A percentile compares a stretch with the other conserved stretches of the same genome.
These are phyloP conservation scores for Pseudomyrmex sp. DNA, from an alignment of 1,140 invertebrate species.

Conservation along the genomic window DNA sequence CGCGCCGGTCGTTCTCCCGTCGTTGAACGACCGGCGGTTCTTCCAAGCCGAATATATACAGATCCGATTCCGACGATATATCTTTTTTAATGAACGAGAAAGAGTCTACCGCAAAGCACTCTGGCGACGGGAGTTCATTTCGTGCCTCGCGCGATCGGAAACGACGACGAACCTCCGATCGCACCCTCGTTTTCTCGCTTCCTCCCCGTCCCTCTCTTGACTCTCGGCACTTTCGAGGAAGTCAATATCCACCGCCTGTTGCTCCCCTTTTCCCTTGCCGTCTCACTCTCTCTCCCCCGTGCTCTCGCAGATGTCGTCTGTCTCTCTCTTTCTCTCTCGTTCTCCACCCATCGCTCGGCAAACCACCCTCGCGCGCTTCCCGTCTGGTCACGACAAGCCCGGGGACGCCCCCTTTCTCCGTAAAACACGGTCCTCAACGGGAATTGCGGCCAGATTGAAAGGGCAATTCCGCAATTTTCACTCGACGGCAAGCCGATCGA, in stretches of 20 bases:
- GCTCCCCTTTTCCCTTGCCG: slow-evolving; percentile 45
- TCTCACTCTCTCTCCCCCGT: background rate
- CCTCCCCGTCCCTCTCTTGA: background rate
- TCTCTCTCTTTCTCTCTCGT: slow-evolving; percentile 20
- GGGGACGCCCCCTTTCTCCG: slow-evolving; percentile 59
- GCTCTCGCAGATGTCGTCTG: too few species aligned
- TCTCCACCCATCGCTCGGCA: slow-evolving; percentile 1
- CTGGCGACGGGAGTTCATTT: slow-evolving; percentile 35
- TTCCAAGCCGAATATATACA: slow-evolving; percentile 8
- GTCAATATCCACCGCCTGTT: slow-evolving; percentile 72
- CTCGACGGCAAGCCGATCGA: slow-evolving; percentile 48
- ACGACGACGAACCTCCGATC: slow-evolving; percentile 10
- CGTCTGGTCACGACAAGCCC: slow-evolving; percentile 59
- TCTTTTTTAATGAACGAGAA: slow-evolving; percentile 37
- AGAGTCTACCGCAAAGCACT: background rate
- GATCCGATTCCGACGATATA: slow-evolving; percentile 1
- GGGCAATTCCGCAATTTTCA: slow-evolving; percentile 64
- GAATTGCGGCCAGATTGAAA: slow-evolving; percentile 64
- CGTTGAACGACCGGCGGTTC: background rate
- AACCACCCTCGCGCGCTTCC: slow-evolving; percentile 1
- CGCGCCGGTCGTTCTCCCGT: background rate
- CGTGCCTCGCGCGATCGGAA: background rate
- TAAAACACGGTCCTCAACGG: slow-evolving; percentile 63
- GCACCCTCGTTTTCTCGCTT: slow-evolving; percentile 27
- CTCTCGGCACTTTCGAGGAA: slow-evolving; percentile 45